Base-by-base conservation (phyloP, 2,113 vertebrate genomes). In the Gambusia affinis region DNA sequence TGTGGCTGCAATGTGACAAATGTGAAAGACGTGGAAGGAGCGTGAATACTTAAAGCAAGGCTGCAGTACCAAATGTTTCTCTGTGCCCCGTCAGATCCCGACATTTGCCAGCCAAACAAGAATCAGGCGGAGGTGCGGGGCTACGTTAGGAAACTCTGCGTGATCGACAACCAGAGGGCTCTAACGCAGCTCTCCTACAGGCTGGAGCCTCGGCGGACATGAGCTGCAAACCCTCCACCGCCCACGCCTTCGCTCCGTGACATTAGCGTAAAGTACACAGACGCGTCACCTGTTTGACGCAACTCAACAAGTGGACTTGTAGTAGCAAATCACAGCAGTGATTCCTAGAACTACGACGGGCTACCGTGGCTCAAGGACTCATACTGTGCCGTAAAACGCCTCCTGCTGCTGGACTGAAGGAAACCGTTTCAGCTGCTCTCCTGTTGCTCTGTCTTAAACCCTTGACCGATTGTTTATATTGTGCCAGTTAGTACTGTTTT, bases 101-200 rank as follows among this genome's bases (percentile, higher is more conserved):
- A 99, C 22, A 94, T 96, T 80, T 97, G 96, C 67, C 96, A 97
- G 72, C 93, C 96, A 77, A 98, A 96, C 90, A 99, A 99, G 94
- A 99, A 98, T 87, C 97, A 98, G 89, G 96, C 96, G 42, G 98
- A 99, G 82, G 96, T 99, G 60, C 96, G 97, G 82, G 96, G 92
- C 86, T 99, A 99, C 44, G 96, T 99, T 27, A 95, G 98, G 85
- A 97, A 99, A 94, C 96, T 99, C 91, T 96, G 95, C 70, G 97
- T 99, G 94, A 95, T 99, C 90, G 98, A 99, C 96, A 99, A 98
- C 95, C 98, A 99, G 96, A 97, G 97, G 94, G 97, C 95, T 82
- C 94, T 99, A 92, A 99, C 97, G 29, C 97, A 99, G 94, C 96
- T 98, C 93, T 99, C 98, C 84, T 97, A 98, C 90, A 96, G 96